phyloP scores from a whole-genome alignment of 2,797 vertebrate species.

The Enteromius viviparus region DNA sequence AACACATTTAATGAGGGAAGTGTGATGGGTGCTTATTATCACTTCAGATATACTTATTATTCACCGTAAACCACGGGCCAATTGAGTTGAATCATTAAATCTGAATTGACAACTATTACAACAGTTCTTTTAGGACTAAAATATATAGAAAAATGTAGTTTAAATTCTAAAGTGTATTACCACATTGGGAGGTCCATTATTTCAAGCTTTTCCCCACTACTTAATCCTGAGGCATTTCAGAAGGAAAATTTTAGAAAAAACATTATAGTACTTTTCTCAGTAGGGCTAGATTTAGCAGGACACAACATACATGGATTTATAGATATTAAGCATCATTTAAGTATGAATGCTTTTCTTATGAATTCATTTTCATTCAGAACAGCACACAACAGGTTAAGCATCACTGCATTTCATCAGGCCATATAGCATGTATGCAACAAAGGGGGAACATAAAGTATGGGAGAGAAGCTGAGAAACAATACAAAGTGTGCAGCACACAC shows the following conservation, averaged over 20 bases:
- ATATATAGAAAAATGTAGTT: background rate
- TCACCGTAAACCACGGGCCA: background rate
- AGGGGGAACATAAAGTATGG: background rate
- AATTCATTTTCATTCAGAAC: background rate
- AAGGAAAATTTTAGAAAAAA: background rate
- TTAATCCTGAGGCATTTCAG: slow-evolving; percentile 2
- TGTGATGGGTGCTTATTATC: background rate
- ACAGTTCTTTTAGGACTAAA: background rate
- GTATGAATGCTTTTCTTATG: background rate
- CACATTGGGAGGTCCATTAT: background rate
- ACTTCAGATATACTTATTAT: background rate
- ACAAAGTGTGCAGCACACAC: slow-evolving; percentile 18
- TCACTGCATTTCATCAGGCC: background rate
- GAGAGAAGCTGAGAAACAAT: slow-evolving; percentile 6
- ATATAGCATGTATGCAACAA: background rate
- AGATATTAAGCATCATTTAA: background rate
- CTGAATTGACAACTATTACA: background rate
- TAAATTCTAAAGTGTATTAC: background rate
- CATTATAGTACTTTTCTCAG: too few species aligned
- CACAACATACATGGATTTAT: background rate
- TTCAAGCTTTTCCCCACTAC: background rate
- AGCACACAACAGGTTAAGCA: background rate
- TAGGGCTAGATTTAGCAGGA: background rate
- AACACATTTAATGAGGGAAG: background rate
- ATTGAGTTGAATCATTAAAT: background rate